Percentiles rank a stretch among this genome's conserved stretches.
phyloP scores from a whole-genome alignment of 2,797 vertebrate genomes.

The Protosalanx chinensis region DNA sequence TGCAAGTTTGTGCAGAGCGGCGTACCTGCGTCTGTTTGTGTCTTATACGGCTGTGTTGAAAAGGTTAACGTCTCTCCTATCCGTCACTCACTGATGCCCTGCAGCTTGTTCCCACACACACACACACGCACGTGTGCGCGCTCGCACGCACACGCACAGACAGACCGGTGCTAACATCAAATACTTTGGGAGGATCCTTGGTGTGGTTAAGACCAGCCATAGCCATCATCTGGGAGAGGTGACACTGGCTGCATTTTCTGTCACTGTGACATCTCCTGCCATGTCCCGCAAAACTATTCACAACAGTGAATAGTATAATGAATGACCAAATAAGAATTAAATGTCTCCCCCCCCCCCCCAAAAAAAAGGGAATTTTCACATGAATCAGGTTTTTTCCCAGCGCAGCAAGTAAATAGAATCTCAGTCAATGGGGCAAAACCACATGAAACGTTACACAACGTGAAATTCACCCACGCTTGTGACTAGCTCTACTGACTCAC shows the following conservation, averaged over 20 bases:
- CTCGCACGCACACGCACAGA: too few species aligned
- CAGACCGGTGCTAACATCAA: too few species aligned
- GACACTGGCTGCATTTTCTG: not conserved
- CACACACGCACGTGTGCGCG: not conserved
- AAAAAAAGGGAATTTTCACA: not conserved
- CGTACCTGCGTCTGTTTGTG: conserved; percentile 21
- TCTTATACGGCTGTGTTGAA: conserved; percentile 47
- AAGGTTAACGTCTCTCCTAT: conserved; percentile 55
- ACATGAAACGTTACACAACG: conserved; percentile 41
- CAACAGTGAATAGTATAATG: not conserved
- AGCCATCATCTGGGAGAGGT: not conserved
- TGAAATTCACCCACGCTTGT: conserved; percentile 13
- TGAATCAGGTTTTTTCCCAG: not conserved
- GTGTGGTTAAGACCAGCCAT: not conserved
- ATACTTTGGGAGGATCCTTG: not conserved
- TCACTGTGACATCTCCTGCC: not conserved
- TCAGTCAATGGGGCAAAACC: conserved; percentile 22
- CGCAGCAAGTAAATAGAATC: too few species aligned
- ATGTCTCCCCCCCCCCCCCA: too few species aligned
- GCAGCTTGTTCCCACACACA: conserved; percentile 57
- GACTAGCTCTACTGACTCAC: conserved; percentile 49
- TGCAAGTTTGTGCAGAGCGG: conserved; percentile 1
- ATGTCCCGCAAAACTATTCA: not conserved
- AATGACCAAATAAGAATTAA: not conserved
- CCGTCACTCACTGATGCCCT: conserved; percentile 64